These are phyloP conservation scores for Cacoxenus indagator DNA, from an alignment of 2,888 invertebrate species.

Conservation along the genomic window DNA sequence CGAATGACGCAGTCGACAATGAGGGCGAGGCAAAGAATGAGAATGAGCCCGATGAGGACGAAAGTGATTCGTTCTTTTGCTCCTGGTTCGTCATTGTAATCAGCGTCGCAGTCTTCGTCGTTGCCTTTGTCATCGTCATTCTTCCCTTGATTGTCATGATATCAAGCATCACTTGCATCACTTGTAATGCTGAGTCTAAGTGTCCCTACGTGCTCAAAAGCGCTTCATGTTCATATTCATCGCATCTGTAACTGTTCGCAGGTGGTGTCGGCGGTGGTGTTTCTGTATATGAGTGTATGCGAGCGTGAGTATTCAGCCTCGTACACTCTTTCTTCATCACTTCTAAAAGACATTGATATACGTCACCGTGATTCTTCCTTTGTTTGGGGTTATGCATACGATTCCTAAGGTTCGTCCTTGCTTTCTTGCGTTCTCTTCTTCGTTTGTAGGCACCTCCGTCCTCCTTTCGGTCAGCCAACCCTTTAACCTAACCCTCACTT, in stretches of 20 bases:
- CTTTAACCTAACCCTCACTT: not conserved
- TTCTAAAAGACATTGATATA: slow-evolving; percentile 13
- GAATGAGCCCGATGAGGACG: not conserved
- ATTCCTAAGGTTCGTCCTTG: too few relatives aligned
- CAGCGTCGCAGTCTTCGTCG: not conserved
- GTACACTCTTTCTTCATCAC: not conserved
- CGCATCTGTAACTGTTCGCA: not conserved
- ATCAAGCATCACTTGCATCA: slow-evolving; percentile 26
- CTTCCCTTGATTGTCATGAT: slow-evolving; percentile 1
- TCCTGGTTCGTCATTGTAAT: not conserved
- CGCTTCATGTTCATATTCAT: slow-evolving; percentile 53
- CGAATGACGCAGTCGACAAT: not conserved
- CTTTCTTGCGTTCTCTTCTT: too few relatives aligned
- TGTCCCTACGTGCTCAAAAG: slow-evolving; percentile 67
- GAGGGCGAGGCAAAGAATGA: not conserved
- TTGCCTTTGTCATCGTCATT: not conserved
- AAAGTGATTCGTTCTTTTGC: not conserved
- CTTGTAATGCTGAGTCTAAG: slow-evolving; percentile 63
- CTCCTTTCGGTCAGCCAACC: too few relatives aligned
- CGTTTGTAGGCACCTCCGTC: too few relatives aligned
- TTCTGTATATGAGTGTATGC: not conserved
- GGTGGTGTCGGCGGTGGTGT: not conserved
- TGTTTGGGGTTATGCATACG: not conserved
- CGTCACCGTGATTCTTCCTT: slow-evolving; percentile 11
- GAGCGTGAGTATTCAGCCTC: not conserved